Evolutionary conservation across 2,888 invertebrate species (phyloP), one percentile per base, ranked within the genome.

Genomic region (Colletes collaris): DNA sequence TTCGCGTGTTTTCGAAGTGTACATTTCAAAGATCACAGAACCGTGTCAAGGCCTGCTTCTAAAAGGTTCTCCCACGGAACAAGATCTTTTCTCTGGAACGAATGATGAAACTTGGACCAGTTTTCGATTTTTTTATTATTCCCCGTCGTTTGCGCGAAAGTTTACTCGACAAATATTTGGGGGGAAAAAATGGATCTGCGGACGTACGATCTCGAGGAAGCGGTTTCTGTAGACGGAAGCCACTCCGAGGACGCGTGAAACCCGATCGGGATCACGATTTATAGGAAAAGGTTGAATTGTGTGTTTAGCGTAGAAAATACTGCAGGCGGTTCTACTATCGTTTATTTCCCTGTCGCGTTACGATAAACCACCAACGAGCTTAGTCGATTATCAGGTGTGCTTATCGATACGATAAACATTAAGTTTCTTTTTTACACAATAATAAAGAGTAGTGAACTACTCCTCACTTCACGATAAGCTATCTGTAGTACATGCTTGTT

Each of bases 21-120:
- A 27, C 27, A 27, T 0, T 27, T 27, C 27, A 27, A 27, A 27
- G 27, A 27, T 27, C 27, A 27, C 1, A 27, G 1, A 2, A 27
- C 2, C 56, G 4, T 86, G 84, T 82, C 84, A 77, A 80, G 84
- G 80, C 53, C 49, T 53, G 16, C 49, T 50, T n/a, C 64, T 72
- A 44, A 79, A 72, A 79, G 76, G 53, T 64, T 60, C 64, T 44
- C 13, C 52, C 67, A 50, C 64, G 63, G 55, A 56, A 58, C 76
- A 73, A 69, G 72, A 71, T 68, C 67, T 64, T 50, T n/a, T 67
- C 72, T 35, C n/a, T 66, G 55, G 55, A 55, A 81, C 66, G 70
- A 76, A 52, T 16, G 64, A 56, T 50, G n/a, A 73, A 27, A 68
- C 44, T 27, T 3, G 46, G 8, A 59, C 50, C 16, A 52, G 62